Evolutionary conservation across 2,797 vertebrate species (phyloP).

Genomic region (Heteromormyrus szaboi): DNA sequence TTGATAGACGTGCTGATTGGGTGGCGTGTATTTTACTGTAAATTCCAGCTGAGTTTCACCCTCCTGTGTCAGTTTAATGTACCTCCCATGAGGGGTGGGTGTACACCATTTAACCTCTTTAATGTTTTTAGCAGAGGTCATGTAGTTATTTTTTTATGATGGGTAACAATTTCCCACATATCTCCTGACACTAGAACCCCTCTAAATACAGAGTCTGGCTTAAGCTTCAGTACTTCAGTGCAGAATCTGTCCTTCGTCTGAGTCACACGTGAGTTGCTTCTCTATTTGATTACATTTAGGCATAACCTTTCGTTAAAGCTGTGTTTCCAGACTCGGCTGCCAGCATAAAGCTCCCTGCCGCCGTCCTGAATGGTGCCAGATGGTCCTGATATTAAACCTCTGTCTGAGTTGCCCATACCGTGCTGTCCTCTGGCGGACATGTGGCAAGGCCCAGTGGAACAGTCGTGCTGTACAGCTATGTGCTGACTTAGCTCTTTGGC

Average conservation of each 20-base stretch:
- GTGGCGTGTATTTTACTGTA: background rate
- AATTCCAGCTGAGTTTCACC: constrained; percentile 18
- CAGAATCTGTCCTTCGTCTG: background rate
- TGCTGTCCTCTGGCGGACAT: background rate
- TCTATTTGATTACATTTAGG: background rate
- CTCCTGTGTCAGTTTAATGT: background rate
- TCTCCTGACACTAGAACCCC: background rate
- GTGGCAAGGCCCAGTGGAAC: background rate
- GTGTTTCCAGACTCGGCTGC: background rate
- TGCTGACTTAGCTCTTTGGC: constrained; percentile 32
- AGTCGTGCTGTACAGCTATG: constrained; percentile 19
- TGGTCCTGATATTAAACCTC: background rate
- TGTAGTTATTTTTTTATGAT: background rate
- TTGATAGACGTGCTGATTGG: background rate
- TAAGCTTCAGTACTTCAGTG: background rate
- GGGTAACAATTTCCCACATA: background rate
- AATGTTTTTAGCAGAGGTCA: background rate
- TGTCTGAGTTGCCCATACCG: background rate
- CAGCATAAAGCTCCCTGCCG: background rate
- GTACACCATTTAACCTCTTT: background rate
- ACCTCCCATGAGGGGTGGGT: background rate
- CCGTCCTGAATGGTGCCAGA: background rate
- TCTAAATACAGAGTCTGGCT: background rate
- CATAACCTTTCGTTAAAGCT: background rate
- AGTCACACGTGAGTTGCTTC: background rate